These are phyloP conservation scores for Gambusia affinis DNA, from an alignment of 2,113 vertebrate species.

Conservation along the genomic window DNA sequence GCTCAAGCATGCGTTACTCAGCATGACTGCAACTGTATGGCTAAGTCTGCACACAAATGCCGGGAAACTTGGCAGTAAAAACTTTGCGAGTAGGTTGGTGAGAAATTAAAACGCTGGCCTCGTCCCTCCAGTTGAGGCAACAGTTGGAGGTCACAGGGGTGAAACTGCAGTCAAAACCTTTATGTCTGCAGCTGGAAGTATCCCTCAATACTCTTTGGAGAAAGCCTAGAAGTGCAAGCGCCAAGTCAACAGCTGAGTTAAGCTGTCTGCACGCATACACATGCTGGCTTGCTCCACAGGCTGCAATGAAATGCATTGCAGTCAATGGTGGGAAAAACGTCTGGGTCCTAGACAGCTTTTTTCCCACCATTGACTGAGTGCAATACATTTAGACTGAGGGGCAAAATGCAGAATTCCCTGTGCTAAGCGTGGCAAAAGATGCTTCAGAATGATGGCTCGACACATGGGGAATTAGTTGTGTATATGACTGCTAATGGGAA, in stretches of 20 bases:
- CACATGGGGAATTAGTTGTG: conserved; percentile 11
- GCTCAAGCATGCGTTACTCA: neutral
- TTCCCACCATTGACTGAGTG: conserved; percentile 66
- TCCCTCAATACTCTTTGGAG: conserved; percentile 28
- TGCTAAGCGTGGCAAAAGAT: neutral
- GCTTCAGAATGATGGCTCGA: conserved; percentile 5
- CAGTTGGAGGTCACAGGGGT: conserved; percentile 42
- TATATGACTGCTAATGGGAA: neutral
- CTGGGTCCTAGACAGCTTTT: conserved; percentile 64
- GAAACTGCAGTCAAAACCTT: conserved; percentile 40
- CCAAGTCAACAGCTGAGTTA: conserved; percentile 55
- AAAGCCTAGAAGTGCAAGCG: conserved; percentile 40
- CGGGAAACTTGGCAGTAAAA: neutral
- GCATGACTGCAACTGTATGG: neutral
- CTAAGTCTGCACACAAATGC: neutral
- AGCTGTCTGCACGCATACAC: conserved; percentile 45
- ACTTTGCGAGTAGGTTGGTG: neutral
- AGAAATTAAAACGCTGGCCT: conserved; percentile 23
- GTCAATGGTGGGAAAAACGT: conserved; percentile 73
- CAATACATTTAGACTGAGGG: conserved; percentile 16
- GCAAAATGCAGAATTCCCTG: conserved; percentile 3
- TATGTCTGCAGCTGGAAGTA: conserved; percentile 12
- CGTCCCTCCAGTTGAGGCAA: neutral
- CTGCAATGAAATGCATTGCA: conserved; percentile 57
- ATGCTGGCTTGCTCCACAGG: conserved; percentile 38